These are phyloP conservation scores for Cerceris ruficornis DNA, from an alignment of 2,888 invertebrate species.

Conservation along the genomic window DNA sequence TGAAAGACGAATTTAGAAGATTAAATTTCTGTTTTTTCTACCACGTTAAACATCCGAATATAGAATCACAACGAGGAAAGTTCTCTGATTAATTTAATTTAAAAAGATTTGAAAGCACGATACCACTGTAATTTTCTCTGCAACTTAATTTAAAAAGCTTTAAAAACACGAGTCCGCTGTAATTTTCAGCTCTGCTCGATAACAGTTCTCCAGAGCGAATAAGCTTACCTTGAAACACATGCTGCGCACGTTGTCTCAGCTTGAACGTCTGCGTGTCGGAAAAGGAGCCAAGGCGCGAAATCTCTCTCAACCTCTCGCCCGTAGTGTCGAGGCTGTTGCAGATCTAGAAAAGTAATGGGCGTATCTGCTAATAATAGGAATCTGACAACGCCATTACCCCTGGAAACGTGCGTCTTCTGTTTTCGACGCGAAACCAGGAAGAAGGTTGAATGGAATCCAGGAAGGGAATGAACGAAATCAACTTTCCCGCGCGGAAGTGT, in stretches of 20 bases:
- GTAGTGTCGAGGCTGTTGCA: constrained; percentile 84
- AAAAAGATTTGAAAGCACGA: too few species aligned
- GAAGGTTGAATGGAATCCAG: constrained; percentile 2
- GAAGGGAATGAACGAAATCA: constrained; percentile 2
- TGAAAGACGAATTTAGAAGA: too few species aligned
- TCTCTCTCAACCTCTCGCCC: constrained; percentile 85
- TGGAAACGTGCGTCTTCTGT: neutral
- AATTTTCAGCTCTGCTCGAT: too few species aligned
- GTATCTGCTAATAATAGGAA: neutral
- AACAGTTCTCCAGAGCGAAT: neutral
- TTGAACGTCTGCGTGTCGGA: constrained; percentile 87
- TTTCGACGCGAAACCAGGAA: neutral
- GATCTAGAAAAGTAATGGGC: constrained; percentile 72
- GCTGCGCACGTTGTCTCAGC: constrained; percentile 92
- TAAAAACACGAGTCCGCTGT: too few species aligned
- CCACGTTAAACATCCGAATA: too few species aligned
- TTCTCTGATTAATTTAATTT: too few species aligned
- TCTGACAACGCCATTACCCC: neutral
- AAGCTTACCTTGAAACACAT: constrained; percentile 91
- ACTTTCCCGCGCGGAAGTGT: neutral
- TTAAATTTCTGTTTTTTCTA: too few species aligned
- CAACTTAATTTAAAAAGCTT: too few species aligned
- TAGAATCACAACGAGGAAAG: too few species aligned
- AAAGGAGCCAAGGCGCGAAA: constrained; percentile 87
- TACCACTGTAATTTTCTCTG: too few species aligned